phyloP scores from a whole-genome alignment of 2,797 vertebrate species.

The Melanotaenia nigrans region DNA sequence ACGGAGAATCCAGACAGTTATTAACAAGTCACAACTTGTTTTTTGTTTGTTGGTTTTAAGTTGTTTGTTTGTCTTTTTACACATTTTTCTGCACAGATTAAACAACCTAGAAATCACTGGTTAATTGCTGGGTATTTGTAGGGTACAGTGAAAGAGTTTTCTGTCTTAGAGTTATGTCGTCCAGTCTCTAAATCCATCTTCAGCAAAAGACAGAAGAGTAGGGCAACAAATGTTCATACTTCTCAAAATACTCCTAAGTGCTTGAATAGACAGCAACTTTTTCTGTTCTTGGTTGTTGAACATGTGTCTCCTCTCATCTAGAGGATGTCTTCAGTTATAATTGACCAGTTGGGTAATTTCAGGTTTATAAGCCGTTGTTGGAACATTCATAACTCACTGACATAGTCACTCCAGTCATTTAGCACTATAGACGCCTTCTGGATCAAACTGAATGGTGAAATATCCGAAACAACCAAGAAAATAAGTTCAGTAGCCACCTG shows the following conservation, averaged over 20 bases:
- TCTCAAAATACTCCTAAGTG: neutral
- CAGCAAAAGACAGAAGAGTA: neutral
- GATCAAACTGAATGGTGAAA: neutral
- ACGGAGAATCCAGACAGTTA: neutral
- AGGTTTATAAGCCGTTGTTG: neutral
- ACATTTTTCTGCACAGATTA: conserved; percentile 2
- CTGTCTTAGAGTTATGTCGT: neutral
- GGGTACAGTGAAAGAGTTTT: neutral
- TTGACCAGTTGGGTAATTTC: neutral
- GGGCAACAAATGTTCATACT: neutral
- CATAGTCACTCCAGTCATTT: neutral
- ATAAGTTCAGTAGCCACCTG: neutral
- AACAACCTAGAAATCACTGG: neutral
- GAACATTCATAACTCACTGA: neutral
- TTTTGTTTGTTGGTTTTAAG: neutral
- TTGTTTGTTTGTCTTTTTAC: neutral
- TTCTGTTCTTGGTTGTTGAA: neutral
- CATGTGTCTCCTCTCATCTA: neutral
- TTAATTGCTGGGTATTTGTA: neutral
- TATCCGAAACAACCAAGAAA: neutral
- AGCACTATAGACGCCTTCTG: neutral
- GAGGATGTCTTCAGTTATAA: neutral
- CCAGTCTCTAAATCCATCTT: neutral
- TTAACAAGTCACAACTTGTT: neutral
- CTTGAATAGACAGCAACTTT: neutral